phyloP scores from a whole-genome alignment of 2,888 invertebrate species.

The Coelinius sp. region DNA sequence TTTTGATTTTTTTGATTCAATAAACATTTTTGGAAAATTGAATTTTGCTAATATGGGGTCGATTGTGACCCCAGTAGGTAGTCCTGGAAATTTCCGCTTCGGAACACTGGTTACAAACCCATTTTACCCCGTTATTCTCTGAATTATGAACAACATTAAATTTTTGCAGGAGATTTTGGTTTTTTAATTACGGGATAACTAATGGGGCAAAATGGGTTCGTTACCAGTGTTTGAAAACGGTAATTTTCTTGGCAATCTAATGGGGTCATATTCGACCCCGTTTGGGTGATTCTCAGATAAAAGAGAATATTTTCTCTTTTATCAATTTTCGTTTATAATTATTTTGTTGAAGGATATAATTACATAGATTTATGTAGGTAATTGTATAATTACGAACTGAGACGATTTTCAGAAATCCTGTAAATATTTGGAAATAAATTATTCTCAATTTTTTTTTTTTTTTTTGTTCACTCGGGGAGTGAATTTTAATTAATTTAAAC shows the following conservation, averaged over 20 bases:
- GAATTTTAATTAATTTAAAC: not conserved
- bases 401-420: not conserved
- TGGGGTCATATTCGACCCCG: not conserved
- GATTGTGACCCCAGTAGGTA: not conserved
- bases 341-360: not conserved
- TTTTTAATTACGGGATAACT: not conserved
- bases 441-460: not conserved
- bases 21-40: not conserved
- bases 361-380: slow-evolving; percentile 10
- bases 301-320: not conserved
- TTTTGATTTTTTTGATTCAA: slow-evolving; percentile 4
- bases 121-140: too few species aligned
- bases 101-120: too few species aligned
- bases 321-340: not conserved
- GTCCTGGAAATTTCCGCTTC: not conserved
- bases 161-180: not conserved
- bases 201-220: not conserved
- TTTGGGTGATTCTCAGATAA: not conserved
- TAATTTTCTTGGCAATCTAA: not conserved
- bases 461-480: not conserved
- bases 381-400: not conserved
- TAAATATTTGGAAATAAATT: not conserved
- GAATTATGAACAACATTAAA: too few species aligned
- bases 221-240: not conserved
- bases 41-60: not conserved